phyloP scores from a whole-genome alignment of 2,797 vertebrate genomes.

The Onychomys torridus region DNA sequence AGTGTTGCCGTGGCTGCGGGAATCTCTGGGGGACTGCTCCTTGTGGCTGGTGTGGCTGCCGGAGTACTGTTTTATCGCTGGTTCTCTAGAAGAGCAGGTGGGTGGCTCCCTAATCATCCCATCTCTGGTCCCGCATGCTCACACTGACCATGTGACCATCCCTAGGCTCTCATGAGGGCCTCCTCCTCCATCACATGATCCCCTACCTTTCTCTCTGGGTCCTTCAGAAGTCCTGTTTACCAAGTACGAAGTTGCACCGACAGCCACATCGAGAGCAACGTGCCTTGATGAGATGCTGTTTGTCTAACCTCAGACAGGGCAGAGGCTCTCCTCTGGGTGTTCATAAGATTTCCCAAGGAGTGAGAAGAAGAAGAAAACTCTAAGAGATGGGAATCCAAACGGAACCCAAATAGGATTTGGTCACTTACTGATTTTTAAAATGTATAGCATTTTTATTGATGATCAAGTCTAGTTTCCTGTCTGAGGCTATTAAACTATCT shows the following conservation, averaged over 20 bases:
- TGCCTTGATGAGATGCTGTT: background rate
- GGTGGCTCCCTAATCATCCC: background rate
- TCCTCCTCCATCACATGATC: background rate
- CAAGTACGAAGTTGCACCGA: background rate
- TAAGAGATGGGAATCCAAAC: background rate
- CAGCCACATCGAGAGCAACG: background rate
- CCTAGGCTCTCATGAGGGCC: background rate
- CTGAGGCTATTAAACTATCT: background rate
- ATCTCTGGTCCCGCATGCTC: background rate
- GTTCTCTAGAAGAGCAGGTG: constrained; percentile 58
- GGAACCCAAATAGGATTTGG: background rate
- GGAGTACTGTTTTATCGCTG: background rate
- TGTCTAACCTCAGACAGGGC: background rate
- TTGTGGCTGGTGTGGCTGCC: background rate
- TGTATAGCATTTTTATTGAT: background rate
- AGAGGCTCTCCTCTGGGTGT: background rate
- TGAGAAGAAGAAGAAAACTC: background rate
- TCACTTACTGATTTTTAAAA: background rate
- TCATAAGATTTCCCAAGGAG: background rate
- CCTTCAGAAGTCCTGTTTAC: background rate
- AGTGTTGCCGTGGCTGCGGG: background rate
- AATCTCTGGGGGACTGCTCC: constrained; percentile 16
- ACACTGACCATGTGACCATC: background rate
- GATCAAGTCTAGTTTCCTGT: background rate
- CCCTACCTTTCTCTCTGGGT: background rate